Evolutionary conservation across 2,888 invertebrate species (phyloP).

Genomic region (Microplitis deprimator): DNA sequence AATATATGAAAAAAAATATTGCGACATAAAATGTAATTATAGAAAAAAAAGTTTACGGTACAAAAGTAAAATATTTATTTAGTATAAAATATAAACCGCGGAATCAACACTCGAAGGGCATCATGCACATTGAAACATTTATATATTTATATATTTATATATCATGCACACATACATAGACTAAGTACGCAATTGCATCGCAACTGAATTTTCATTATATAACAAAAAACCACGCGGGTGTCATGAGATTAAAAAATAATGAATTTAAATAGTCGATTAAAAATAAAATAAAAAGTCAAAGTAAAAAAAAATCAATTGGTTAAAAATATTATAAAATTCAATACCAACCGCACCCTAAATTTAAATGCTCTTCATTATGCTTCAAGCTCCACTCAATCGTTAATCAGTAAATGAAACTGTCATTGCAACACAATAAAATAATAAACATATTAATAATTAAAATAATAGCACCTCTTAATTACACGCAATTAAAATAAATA

Average conservation of each 20-base stretch:
- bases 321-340: not conserved
- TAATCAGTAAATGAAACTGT: not conserved
- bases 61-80: not conserved
- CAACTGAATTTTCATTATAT: conserved; percentile 15
- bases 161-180: not conserved
- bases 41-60: too few species aligned
- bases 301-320: not conserved
- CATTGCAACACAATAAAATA: conserved; percentile 3
- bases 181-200: conserved; percentile 20
- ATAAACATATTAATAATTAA: conserved; percentile 17
- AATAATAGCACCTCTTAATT: not conserved
- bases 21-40: too few species aligned
- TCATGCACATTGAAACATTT: not conserved
- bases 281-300: not conserved
- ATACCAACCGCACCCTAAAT: conserved; percentile 26
- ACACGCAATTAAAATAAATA: not conserved
- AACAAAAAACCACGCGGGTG: conserved; percentile 25
- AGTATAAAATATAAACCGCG: not conserved
- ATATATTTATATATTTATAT: too few species aligned
- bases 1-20: too few species aligned
- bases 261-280: not conserved
- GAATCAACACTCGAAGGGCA: not conserved
- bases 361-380: conserved; percentile 17
- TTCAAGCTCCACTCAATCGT: not conserved
- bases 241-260: not conserved